Base-by-base conservation (phyloP, 37 sponge, comb jelly and placozoan genomes). In the Corticium candelabrum region DNA sequence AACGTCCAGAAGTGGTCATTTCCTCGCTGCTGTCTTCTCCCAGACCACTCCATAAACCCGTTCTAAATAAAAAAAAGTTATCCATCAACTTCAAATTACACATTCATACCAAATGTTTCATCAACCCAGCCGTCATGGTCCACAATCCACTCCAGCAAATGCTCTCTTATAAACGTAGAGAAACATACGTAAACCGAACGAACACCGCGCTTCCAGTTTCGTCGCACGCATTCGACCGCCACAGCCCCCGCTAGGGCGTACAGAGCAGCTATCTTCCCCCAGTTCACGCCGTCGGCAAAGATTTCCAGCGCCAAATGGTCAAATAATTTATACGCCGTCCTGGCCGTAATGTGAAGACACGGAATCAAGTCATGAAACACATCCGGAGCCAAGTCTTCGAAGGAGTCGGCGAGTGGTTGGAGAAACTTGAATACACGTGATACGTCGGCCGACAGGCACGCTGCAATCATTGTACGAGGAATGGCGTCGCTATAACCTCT, bases 71-170 rank as follows among this genome's bases (percentile, higher is more conserved):
- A n/a, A n/a, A n/a, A n/a, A n/a, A n/a, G n/a, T n/a, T n/a, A n/a
- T n/a, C n/a, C n/a, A n/a, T n/a, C n/a, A n/a, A n/a, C n/a, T n/a
- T n/a, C n/a, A n/a, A n/a, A n/a, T n/a, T n/a, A n/a, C n/a, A n/a
- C n/a, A n/a, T n/a, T n/a, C n/a, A n/a, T n/a, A n/a, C n/a, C n/a
- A n/a, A n/a, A n/a, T n/a, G n/a, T n/a, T n/a, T n/a, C n/a, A 79
- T 86, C 80, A 38, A 89, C 90, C 90, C 90, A 89, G 68, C 90
- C 90, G 15, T 41, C 69, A 38, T 76, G 68, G 34, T 40, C 41
- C 3, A 27, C 3, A 40, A 89, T 80, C 77, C 80, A 89, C 29
- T 41, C 56, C 1, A 67, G 67, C 1, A 91, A 70, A 3, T 80
- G 75, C 3, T 35, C 33, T 34, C 82, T 50, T 4, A 87, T 29